phyloP scores from a whole-genome alignment of 2,888 invertebrate species.

The Bibio marci region DNA sequence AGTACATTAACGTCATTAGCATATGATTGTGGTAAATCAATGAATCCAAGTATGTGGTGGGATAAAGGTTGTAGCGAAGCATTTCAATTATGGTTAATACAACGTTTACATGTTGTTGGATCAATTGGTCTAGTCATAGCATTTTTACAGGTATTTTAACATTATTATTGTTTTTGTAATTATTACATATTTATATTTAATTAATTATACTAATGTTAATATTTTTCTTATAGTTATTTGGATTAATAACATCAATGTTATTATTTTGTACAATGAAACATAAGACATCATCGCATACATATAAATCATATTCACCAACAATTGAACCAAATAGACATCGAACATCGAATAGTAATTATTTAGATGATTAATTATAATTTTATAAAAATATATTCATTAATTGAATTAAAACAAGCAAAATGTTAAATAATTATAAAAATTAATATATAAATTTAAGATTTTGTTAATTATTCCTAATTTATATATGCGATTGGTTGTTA shows the following conservation, averaged over 20 bases:
- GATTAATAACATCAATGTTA: constrained; percentile 57
- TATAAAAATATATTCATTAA: too few relatives aligned
- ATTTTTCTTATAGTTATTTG: constrained; percentile 41
- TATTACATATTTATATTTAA: neutral
- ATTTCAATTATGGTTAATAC: constrained; percentile 58
- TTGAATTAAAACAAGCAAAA: too few relatives aligned
- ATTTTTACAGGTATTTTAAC: constrained; percentile 44
- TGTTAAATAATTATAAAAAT: too few relatives aligned
- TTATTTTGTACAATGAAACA: constrained; percentile 56
- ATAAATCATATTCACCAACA: constrained; percentile 43
- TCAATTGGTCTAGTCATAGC: constrained; percentile 58
- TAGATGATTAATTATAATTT: constrained; percentile 2
- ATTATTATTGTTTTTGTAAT: neutral
- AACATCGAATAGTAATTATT: constrained; percentile 3
- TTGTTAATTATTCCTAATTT: too few relatives aligned
- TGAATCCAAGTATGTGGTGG: constrained; percentile 40
- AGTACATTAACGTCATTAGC: constrained; percentile 7
- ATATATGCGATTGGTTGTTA: too few relatives aligned
- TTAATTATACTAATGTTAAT: constrained; percentile 2
- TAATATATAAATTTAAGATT: too few relatives aligned
- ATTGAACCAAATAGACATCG: constrained; percentile 4
- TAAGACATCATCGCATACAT: constrained; percentile 46
- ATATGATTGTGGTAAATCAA: constrained; percentile 25
- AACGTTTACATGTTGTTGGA: constrained; percentile 63
- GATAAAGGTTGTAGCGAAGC: constrained; percentile 57